A percentile compares a stretch with the other conserved stretches of the same genome.
These are phyloP conservation scores for Zootoca vivipara DNA, from an alignment of 2,113 vertebrate genomes.

Conservation along the genomic window DNA sequence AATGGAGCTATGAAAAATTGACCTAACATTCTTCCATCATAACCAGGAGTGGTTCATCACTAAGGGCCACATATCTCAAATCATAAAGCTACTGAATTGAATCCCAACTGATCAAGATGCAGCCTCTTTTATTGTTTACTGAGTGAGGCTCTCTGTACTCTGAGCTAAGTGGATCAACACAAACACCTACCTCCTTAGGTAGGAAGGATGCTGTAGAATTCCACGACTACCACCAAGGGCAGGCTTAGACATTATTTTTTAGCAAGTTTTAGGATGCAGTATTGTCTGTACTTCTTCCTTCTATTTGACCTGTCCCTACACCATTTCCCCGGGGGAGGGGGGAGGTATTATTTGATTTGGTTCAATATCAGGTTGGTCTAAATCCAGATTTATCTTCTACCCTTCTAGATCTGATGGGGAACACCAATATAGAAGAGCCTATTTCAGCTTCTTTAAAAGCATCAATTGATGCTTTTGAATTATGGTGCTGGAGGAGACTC, in stretches of 20 bases:
- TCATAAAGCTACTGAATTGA: not conserved
- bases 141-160: not conserved
- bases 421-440: not conserved
- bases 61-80: not conserved
- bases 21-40: not conserved
- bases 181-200: not conserved
- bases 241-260: not conserved
- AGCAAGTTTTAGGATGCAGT: not conserved
- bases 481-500: no score
- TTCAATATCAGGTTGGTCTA: not conserved
- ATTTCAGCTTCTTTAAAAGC: constrained; percentile 2
- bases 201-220: not conserved
- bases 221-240: not conserved
- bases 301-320: not conserved
- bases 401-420: not conserved
- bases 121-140: not conserved
- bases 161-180: not conserved
- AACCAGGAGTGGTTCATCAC: not conserved
- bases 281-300: not conserved
- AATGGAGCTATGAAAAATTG: not conserved
- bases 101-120: not conserved
- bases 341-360: no score
- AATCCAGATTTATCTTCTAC: not conserved
- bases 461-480: no score
- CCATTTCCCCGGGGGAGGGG: not conserved